A percentile compares a stretch with the other conserved stretches of the same genome.
phyloP scores from a whole-genome alignment of 2,888 invertebrate genomes.

The Aricia artaxerxes region DNA sequence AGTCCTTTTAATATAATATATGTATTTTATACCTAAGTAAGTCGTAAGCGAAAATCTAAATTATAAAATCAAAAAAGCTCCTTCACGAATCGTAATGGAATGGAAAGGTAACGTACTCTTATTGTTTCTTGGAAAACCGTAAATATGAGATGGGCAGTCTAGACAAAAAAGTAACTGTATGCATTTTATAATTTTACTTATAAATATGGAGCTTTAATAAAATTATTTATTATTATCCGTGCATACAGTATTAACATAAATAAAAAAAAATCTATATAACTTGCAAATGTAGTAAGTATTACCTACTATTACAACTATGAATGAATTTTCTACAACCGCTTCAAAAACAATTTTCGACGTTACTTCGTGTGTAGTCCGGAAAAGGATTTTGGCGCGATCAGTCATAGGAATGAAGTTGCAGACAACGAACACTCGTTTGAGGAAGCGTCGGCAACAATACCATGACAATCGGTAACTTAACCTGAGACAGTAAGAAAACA shows the following conservation, averaged over 20 bases:
- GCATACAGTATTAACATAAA: too few species aligned
- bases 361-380: background rate
- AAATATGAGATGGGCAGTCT: background rate
- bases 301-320: background rate
- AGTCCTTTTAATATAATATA: too few species aligned
- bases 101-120: background rate
- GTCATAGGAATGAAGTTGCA: background rate
- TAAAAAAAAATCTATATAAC: too few species aligned
- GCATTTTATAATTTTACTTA: too few species aligned
- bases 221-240: too few species aligned
- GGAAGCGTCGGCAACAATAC: conserved; percentile 24
- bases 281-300: too few species aligned
- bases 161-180: too few species aligned
- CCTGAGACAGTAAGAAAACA: conserved; percentile 53
- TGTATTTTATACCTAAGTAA: too few species aligned
- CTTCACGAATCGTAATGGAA: background rate
- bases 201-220: too few species aligned
- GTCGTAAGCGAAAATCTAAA: too few species aligned
- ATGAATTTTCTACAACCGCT: background rate
- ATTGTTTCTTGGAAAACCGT: background rate
- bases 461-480: conserved; percentile 60
- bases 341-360: background rate
- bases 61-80: too few species aligned
- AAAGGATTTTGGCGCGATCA: background rate
- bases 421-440: background rate